Evolutionary conservation across 2,797 vertebrate species (phyloP), one percentile per base, ranked within the genome.

Genomic region (Sciaenops ocellatus): DNA sequence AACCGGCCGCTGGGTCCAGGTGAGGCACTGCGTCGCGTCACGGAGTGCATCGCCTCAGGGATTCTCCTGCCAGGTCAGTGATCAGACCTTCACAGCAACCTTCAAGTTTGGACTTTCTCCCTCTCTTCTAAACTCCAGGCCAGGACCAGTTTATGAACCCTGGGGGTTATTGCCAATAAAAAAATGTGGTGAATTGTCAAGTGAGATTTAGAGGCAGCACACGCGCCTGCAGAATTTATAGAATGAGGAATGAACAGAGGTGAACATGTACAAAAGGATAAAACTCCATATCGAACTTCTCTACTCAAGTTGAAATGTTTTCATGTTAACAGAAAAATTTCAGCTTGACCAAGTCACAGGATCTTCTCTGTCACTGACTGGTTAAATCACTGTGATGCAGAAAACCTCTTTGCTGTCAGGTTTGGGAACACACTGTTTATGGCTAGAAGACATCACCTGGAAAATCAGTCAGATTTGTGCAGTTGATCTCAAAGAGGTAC

Each of bases 31-130:
- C 95, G 97, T 64, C 95, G 97, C 81, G 96, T 98, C 87, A 95
- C 98, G 95, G 97, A 98, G 94, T 98, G 97, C 85, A 91, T 98
- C 91, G 97, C 97, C 70, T 97, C 97, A 78, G 97, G 97, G 91
- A 97, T 98, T 89, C 96, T 98, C 46, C 95, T 98, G 84, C 97
- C 97, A 44, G 97, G 97, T 98, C 95, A 69, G 88, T 48, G 22
- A 3, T 15, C 46, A 4, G 22, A 78, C 50, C 10, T 26, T 24
- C 61, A 20, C 42, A 9, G 13, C 12, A 24, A 38, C 52, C n/a
- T 52, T 41, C 2, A 15, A 54, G 41, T 56, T 13, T 44, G 15
- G 16, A 76, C 70, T 56, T 15, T 8, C n/a, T 1, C 42, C 48
- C 2, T 38, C 17, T 63, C 6, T 1, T 51, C 55, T 52, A 1